phyloP scores from a whole-genome alignment of 2,888 invertebrate species.

The Escarpia spicata region DNA sequence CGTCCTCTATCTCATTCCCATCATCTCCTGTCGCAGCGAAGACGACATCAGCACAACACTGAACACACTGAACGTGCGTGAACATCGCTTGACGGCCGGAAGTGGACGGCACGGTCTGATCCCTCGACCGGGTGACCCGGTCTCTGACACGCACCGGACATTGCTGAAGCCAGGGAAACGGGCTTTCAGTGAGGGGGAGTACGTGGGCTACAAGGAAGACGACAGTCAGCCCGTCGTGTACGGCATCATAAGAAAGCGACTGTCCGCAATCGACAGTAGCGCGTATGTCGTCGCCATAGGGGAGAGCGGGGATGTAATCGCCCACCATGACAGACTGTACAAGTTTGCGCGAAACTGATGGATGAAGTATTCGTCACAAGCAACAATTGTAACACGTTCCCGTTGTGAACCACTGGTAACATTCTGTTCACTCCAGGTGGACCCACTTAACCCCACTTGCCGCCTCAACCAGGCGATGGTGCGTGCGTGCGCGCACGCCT shows the following conservation, averaged over 20 bases:
- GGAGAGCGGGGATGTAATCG: neutral
- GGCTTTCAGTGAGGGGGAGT: slow-evolving; percentile 32
- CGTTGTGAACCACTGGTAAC: neutral
- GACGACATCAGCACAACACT: slow-evolving; percentile 35
- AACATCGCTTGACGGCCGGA: slow-evolving; percentile 31
- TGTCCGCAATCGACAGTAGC: neutral
- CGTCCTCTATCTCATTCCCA: slow-evolving; percentile 39
- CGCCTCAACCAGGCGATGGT: no score
- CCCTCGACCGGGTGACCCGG: slow-evolving; percentile 32
- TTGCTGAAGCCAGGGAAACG: slow-evolving; percentile 27
- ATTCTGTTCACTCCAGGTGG: neutral
- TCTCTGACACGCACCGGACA: slow-evolving; percentile 31
- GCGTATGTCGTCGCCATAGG: neutral
- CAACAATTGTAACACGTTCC: neutral
- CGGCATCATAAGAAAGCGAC: neutral
- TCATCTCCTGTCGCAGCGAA: slow-evolving; percentile 35
- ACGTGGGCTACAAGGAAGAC: slow-evolving; percentile 32
- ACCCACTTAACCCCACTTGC: no score
- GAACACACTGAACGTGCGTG: slow-evolving; percentile 37
- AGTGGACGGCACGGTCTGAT: slow-evolving; percentile 23
- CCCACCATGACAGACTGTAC: neutral
- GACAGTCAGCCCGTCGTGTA: slow-evolving; percentile 25
- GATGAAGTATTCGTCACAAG: neutral
- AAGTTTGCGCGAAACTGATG: neutral
- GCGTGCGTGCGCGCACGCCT: no score